Evolutionary conservation across 2,797 vertebrate species (phyloP).

Genomic region (Syngnathus acus): DNA sequence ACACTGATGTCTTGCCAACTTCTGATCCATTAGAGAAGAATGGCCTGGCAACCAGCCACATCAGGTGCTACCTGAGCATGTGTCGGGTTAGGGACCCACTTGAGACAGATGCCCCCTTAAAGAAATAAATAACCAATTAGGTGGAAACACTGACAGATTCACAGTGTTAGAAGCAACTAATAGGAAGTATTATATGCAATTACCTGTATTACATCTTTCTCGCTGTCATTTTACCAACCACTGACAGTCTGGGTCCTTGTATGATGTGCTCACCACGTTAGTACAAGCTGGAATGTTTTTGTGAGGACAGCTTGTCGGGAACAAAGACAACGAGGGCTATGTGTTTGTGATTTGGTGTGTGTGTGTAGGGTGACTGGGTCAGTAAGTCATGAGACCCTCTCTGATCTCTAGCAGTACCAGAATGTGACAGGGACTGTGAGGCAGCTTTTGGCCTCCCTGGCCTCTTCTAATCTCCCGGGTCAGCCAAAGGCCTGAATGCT

Average conservation of each 20-base stretch:
- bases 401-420: conserved; percentile 46
- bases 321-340: conserved; percentile 22
- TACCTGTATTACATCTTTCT: background rate
- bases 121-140: background rate
- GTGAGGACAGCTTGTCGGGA: conserved; percentile 27
- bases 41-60: conserved; percentile 26
- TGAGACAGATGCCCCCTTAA: background rate
- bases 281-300: conserved; percentile 45
- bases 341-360: background rate
- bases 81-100: conserved; percentile 5
- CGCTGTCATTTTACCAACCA: background rate
- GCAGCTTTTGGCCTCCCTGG: conserved; percentile 16
- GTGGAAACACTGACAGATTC: background rate
- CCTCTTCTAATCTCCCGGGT: conserved; percentile 39
- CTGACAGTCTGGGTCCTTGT: background rate
- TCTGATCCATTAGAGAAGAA: conserved; percentile 32
- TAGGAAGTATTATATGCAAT: background rate
- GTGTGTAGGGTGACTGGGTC: conserved; percentile 36
- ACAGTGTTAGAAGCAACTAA: background rate
- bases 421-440: conserved; percentile 30
- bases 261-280: conserved; percentile 21
- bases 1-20: conserved; percentile 41
- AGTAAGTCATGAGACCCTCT: conserved; percentile 53
- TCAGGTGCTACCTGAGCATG: conserved; percentile 12
- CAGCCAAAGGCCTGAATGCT: conserved; percentile 12